These are phyloP conservation scores for Mesitornis unicolor DNA, from an alignment of 2,113 vertebrate species.

Conservation along the genomic window DNA sequence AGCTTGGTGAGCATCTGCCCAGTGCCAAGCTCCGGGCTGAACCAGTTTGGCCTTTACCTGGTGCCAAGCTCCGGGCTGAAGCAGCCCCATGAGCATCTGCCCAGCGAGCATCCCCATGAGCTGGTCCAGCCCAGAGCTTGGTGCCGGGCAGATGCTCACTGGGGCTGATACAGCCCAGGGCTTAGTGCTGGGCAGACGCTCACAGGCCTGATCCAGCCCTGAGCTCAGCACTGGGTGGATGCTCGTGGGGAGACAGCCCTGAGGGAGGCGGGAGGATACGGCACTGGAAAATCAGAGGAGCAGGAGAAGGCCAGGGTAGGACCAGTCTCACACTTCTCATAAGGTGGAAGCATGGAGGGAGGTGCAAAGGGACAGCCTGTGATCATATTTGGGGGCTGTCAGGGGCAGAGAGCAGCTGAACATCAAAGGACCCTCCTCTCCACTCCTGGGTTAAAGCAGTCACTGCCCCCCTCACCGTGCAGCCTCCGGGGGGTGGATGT, in stretches of 20 bases:
- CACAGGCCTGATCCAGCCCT: background rate
- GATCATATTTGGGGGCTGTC: background rate
- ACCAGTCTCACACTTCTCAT: background rate
- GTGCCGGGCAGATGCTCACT: accelerated
- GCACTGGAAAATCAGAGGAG: background rate
- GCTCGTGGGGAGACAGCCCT: background rate
- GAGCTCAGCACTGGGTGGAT: background rate
- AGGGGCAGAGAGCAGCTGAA: background rate
- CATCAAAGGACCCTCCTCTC: background rate
- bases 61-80: background rate
- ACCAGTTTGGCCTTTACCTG: background rate
- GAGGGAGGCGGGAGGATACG: background rate
- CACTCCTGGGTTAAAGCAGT: background rate
- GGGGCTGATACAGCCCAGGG: background rate
- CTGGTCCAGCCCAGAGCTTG: background rate
- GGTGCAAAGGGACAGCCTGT: background rate
- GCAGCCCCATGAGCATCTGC: background rate
- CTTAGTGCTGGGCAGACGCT: background rate
- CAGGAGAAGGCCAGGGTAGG: background rate
- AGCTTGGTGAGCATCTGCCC: background rate
- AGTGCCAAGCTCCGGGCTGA: background rate
- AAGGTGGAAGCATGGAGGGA: background rate
- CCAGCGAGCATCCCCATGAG: background rate
- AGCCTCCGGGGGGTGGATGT: background rate
- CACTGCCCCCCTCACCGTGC: background rate